phyloP scores from a whole-genome alignment of 2,797 vertebrate genomes.

The Brachyrhaphis roseni region DNA sequence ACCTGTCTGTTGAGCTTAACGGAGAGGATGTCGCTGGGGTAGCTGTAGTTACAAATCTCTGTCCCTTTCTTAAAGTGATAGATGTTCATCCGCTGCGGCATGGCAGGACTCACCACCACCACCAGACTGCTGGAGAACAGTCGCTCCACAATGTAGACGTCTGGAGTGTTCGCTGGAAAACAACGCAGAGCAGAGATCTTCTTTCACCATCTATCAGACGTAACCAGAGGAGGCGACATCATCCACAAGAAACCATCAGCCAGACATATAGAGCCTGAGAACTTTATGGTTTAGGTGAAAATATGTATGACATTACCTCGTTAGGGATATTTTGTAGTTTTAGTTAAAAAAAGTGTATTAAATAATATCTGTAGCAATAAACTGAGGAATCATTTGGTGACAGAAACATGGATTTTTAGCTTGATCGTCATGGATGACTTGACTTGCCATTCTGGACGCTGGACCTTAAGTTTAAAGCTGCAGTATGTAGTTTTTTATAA shows the following conservation, averaged over 20 bases:
- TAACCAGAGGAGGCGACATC: not conserved
- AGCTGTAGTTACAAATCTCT: constrained; percentile 97
- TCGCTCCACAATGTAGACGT: constrained; percentile 93
- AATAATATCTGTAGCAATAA: not conserved
- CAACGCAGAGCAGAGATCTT: constrained; percentile 1
- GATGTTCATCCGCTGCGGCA: constrained; percentile 92
- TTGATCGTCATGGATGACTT: not conserved
- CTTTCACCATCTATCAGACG: not conserved
- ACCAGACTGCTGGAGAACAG: constrained; percentile 97
- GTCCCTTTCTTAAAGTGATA: constrained; percentile 98
- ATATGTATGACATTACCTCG: not conserved
- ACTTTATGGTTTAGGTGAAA: not conserved
- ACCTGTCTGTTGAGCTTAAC: constrained; percentile 93
- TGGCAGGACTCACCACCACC: constrained; percentile 88
- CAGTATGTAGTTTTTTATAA: no score
- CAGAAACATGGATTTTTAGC: not conserved
- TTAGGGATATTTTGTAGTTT: not conserved
- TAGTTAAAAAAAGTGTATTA: not conserved
- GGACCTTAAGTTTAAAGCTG: no score
- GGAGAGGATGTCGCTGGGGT: constrained; percentile 88
- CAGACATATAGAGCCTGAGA: not conserved
- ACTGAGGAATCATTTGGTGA: not conserved
- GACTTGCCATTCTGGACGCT: no score
- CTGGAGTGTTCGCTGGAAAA: constrained; percentile 84
- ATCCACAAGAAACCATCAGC: not conserved